Percentiles rank a stretch among this genome's conserved stretches.
Conservation (phyloP, 2,113 vertebrate genomes). For the Phocoena sinus region DNA sequence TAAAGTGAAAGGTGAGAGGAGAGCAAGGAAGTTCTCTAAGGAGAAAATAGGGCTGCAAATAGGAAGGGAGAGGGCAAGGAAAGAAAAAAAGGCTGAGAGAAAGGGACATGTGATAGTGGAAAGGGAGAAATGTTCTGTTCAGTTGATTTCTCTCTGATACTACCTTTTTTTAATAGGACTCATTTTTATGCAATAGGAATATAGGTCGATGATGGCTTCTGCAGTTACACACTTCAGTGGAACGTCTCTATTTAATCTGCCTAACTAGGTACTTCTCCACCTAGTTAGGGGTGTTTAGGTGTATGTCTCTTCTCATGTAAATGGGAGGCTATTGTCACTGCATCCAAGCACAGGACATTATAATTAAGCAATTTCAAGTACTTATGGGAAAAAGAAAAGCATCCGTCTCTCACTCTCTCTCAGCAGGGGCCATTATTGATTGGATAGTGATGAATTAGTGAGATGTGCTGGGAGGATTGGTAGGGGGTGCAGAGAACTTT, state of each 20-base stretch:
- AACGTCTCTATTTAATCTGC: slow-evolving; percentile 41
- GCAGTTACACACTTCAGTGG: slow-evolving; percentile 29
- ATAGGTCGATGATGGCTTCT: not conserved
- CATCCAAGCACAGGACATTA: slow-evolving; percentile 32
- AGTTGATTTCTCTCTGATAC: not conserved
- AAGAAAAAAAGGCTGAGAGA: not conserved
- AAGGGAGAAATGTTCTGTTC: not conserved
- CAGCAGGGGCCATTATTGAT: slow-evolving; percentile 40
- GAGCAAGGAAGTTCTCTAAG: not conserved
- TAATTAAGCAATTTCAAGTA: slow-evolving; percentile 67
- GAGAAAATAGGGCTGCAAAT: not conserved
- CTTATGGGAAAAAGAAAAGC: slow-evolving; percentile 47
- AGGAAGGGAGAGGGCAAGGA: not conserved
- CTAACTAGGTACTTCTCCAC: slow-evolving; percentile 48
- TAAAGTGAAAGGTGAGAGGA: not conserved
- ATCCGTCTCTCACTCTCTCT: not conserved
- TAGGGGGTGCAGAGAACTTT: not conserved
- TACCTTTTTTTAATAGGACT: not conserved
- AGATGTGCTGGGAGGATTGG: not conserved
- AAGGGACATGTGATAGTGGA: not conserved
- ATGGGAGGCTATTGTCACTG: slow-evolving; percentile 28
- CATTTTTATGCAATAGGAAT: not conserved
- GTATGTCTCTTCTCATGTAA: not conserved
- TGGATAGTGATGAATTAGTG: slow-evolving; percentile 43
- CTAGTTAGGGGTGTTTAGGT: not conserved